Base-by-base conservation (phyloP, 2,888 invertebrate species). In the Germaria angustata region DNA sequence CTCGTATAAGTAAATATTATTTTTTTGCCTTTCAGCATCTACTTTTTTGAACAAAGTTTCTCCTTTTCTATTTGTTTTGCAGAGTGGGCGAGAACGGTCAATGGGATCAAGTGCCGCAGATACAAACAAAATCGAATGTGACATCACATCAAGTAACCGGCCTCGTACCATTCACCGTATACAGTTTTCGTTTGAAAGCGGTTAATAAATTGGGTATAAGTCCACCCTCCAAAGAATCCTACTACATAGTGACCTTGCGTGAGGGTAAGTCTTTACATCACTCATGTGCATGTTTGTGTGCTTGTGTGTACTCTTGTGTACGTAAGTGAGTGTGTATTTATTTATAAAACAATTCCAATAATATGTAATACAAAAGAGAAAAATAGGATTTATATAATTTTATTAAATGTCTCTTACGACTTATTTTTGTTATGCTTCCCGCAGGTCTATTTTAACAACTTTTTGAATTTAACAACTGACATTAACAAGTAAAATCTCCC, bases 131-230 rank as follows among this genome's bases (percentile, higher is more conserved):
- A 85, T 93, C 92, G 87, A 95, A 94, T 91, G 91, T 92, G 84
- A 94, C 94, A 84, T 93, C 92, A 87, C 94, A 94, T 92, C 93
- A 94, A 89, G 93, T 96, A 88, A 93, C 92, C 84, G 93, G 92
- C 80, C 92, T 96, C 85, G 92, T 93, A 85, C 95, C 96, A 59
- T 95, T 94, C 91, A 95, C 95, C 61, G 94, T 95, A 77, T 96
- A 96, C 92, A 94, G 94, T 88, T 95, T 96, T 91, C 92, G 94
- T 77, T 93, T 95, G 85, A 91, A 93, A 86, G 95, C 95, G 61
- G 94, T 94, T 79, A 96, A 95, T 90, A 93, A 93, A 84, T 93
- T 94, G 91, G 95, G 95, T 85, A 92, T 92, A 82, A 95, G 95
- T 90, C 92, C 92, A 80, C 94, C 95, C 85, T 94, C 95, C 90